These are phyloP conservation scores for Palythoa grandiflora DNA, from an alignment of 92 coral and sea anemone species.

Conservation along the genomic window DNA sequence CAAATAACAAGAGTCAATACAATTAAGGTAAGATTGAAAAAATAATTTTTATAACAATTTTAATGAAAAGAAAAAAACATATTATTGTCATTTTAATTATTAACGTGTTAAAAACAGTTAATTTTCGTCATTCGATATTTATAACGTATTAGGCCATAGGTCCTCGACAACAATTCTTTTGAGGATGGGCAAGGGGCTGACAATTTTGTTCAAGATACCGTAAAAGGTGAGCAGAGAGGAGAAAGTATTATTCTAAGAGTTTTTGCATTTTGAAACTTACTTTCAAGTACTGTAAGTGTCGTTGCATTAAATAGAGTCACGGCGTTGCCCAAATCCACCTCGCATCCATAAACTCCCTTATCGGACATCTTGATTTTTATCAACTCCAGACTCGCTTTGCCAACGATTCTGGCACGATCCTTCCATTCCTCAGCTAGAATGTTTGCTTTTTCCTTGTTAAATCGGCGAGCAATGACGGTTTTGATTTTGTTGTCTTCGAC, in stretches of 20 bases:
- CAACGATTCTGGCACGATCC: neutral
- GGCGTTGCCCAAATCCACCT: neutral
- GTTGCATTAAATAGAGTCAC: constrained; percentile 23
- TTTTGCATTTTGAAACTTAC: neutral
- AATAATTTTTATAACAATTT: too few relatives aligned
- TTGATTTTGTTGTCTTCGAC: constrained; percentile 15
- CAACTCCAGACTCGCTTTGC: constrained; percentile 31
- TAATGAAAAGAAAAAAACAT: too few relatives aligned
- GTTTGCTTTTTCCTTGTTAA: neutral
- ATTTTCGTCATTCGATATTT: too few relatives aligned
- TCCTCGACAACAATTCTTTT: too few relatives aligned
- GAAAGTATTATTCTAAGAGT: neutral
- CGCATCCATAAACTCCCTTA: constrained; percentile 31
- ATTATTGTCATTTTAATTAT: too few relatives aligned
- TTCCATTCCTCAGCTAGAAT: neutral
- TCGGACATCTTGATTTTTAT: constrained; percentile 1
- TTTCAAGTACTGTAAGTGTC: constrained; percentile 32
- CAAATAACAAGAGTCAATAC: too few relatives aligned
- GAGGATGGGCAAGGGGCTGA: too few relatives aligned
- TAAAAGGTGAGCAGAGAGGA: neutral
- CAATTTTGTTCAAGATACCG: too few relatives aligned
- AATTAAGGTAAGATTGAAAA: too few relatives aligned
- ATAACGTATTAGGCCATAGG: too few relatives aligned
- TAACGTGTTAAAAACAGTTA: too few relatives aligned
- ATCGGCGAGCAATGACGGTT: constrained; percentile 18